phyloP scores from a whole-genome alignment of 2,113 vertebrate species.

The Odocoileus virginianus region DNA sequence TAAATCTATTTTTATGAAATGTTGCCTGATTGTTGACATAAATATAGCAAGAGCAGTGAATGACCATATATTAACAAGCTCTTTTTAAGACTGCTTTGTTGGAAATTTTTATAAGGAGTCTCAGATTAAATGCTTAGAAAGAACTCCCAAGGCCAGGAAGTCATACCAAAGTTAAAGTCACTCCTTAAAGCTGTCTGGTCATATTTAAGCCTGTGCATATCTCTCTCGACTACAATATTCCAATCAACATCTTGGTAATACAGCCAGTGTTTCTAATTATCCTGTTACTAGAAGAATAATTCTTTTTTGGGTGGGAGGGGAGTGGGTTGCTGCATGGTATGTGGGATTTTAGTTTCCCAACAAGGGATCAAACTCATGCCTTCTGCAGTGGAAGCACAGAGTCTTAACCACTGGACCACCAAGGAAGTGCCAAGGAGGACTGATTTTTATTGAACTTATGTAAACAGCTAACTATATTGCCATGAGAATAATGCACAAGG shows the following conservation, averaged over 20 bases:
- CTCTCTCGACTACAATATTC: not conserved
- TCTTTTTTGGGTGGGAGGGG: not conserved
- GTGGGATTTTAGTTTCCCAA: not conserved
- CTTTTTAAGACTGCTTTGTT: not conserved
- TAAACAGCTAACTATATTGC: not conserved
- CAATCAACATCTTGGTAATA: not conserved
- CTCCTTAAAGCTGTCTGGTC: not conserved
- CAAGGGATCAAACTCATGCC: not conserved
- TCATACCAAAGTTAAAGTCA: not conserved
- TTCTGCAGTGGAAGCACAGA: not conserved
- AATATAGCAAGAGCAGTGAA: not conserved
- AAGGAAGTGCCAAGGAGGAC: not conserved
- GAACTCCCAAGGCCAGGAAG: not conserved
- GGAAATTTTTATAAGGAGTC: not conserved
- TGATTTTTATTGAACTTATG: not conserved
- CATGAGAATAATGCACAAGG: not conserved
- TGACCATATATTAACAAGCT: not conserved
- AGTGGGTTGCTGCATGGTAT: not conserved
- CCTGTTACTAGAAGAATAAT: not conserved
- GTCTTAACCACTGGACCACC: fast-evolving
- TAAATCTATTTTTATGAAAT: not conserved
- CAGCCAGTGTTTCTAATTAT: not conserved
- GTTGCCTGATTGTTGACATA: not conserved
- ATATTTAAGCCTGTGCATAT: not conserved
- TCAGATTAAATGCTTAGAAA: not conserved